These are phyloP conservation scores for Saccostrea cuccullata DNA, from an alignment of 1,140 invertebrate genomes.

Conservation along the genomic window DNA sequence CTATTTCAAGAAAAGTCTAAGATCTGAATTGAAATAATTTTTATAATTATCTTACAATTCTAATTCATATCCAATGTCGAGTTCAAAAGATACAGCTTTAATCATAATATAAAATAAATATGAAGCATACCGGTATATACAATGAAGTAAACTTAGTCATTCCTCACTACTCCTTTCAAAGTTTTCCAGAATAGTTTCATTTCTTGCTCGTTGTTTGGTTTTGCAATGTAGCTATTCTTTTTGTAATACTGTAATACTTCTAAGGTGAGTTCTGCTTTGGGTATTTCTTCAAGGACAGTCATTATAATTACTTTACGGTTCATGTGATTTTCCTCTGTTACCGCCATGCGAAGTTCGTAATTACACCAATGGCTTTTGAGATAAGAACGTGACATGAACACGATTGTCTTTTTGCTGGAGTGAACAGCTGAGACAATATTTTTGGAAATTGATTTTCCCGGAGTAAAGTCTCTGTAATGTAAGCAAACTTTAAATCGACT, in stretches of 20 bases:
- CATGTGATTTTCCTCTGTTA: neutral
- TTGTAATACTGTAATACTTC: constrained; percentile 3
- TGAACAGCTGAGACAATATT: constrained; percentile 31
- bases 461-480: constrained; percentile 30
- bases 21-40: too few relatives aligned
- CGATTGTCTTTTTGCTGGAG: constrained; percentile 15
- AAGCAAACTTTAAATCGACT: neutral
- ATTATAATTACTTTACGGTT: neutral
- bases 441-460: neutral
- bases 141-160: neutral
- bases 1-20: too few relatives aligned
- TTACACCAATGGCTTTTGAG: constrained; percentile 32
- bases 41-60: too few relatives aligned
- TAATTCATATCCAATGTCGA: too few relatives aligned
- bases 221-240: constrained; percentile 10
- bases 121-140: too few relatives aligned
- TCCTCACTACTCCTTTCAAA: neutral
- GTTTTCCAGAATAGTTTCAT: neutral
- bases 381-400: constrained; percentile 9
- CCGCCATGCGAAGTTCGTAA: constrained; percentile 30
- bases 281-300: constrained; percentile 10
- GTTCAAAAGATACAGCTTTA: too few relatives aligned
- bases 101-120: too few relatives aligned
- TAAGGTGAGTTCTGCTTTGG: neutral
- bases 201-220: neutral